phyloP scores from a whole-genome alignment of 1,140 invertebrate genomes.

The Drosophila fuyamai region DNA sequence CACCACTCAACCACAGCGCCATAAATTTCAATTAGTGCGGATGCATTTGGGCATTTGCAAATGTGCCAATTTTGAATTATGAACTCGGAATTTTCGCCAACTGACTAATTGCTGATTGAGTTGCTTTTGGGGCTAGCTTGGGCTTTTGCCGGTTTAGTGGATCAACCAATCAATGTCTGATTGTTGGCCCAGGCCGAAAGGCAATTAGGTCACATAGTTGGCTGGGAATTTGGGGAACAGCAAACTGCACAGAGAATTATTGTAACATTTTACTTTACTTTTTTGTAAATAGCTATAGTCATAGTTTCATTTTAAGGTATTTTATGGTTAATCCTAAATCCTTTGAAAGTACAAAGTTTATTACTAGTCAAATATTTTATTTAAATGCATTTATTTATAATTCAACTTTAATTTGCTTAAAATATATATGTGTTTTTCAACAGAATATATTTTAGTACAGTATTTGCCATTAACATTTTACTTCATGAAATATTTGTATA shows the following conservation, averaged over 20 bases:
- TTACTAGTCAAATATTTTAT: too few species aligned
- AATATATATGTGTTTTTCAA: too few species aligned
- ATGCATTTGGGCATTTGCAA: conserved; percentile 49
- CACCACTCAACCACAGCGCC: conserved; percentile 38
- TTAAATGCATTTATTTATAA: too few species aligned
- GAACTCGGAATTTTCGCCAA: conserved; percentile 52
- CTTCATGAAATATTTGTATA: too few species aligned
- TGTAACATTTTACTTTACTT: too few species aligned
- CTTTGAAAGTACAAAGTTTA: too few species aligned
- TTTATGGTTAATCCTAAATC: too few species aligned
- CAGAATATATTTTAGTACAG: too few species aligned
- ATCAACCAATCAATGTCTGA: conserved; percentile 46
- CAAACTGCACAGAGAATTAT: neutral
- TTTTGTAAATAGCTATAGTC: too few species aligned
- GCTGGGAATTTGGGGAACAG: neutral
- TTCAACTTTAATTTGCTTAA: too few species aligned
- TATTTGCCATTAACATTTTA: too few species aligned
- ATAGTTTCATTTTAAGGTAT: too few species aligned
- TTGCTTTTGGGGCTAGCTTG: conserved; percentile 18
- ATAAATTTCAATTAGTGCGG: conserved; percentile 63
- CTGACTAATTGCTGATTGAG: conserved; percentile 65
- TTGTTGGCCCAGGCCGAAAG: conserved; percentile 18
- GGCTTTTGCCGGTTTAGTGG: conserved; percentile 11
- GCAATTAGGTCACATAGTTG: conserved; percentile 37
- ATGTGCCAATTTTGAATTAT: conserved; percentile 68